These are phyloP conservation scores for Antigone vipio DNA, from an alignment of 2,113 vertebrate genomes.

Conservation along the genomic window DNA sequence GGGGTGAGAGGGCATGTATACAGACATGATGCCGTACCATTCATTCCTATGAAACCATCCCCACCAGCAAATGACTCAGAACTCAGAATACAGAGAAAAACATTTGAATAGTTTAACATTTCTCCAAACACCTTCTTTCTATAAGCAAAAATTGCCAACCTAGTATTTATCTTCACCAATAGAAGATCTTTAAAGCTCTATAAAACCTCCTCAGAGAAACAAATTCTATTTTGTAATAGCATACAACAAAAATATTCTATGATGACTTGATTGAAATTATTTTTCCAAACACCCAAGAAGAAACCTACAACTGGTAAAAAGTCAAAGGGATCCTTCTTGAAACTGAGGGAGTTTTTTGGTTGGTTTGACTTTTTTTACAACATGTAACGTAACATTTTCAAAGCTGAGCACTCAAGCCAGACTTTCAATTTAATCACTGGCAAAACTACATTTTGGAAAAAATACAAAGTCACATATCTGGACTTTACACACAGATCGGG, in stretches of 20 bases:
- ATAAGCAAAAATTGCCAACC: neutral
- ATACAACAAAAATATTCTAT: neutral
- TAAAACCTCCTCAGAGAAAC: neutral
- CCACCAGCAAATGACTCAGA: neutral
- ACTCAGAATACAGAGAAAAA: neutral
- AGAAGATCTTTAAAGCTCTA: neutral
- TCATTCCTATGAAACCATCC: neutral
- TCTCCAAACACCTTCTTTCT: neutral
- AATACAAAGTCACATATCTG: neutral
- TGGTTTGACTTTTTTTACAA: neutral
- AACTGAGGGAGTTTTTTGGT: rapidly evolving
- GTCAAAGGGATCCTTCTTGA: neutral
- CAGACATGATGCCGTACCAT: neutral
- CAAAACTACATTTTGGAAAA: neutral
- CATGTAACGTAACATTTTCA: neutral
- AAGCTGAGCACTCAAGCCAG: neutral
- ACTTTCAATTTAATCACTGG: neutral
- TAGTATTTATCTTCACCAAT: neutral
- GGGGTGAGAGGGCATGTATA: neutral
- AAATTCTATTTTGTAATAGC: neutral
- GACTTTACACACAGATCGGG: neutral
- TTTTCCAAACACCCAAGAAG: neutral
- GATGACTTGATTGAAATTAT: neutral
- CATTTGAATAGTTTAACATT: neutral
- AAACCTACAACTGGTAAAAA: neutral